Evolutionary conservation across 2,888 invertebrate genomes (phyloP).

Genomic region (Leptothorax acervorum): DNA sequence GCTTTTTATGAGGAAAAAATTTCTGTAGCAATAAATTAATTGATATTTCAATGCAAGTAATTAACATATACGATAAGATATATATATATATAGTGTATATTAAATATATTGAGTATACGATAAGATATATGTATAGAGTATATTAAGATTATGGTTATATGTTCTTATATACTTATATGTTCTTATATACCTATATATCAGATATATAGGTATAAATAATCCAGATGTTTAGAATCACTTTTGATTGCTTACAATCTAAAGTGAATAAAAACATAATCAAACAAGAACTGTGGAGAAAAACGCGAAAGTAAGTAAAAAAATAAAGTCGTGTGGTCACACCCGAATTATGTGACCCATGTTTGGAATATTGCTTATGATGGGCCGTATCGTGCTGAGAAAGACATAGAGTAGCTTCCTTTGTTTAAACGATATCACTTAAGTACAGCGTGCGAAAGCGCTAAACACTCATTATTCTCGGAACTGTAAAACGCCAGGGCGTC

Average conservation of each 20-base stretch:
- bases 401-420: conserved; percentile 34
- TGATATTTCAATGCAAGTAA: background rate
- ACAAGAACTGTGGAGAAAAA: background rate
- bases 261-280: background rate
- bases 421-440: conserved; percentile 36
- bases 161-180: background rate
- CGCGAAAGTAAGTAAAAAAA: background rate
- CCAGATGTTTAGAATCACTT: background rate
- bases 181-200: background rate
- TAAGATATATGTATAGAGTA: background rate
- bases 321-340: background rate
- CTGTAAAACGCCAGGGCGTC: conserved; percentile 39
- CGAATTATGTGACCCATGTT: background rate
- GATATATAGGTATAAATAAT: background rate
- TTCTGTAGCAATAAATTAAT: background rate
- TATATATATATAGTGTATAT: background rate
- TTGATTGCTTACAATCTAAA: background rate
- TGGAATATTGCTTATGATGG: background rate
- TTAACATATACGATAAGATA: background rate
- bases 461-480: conserved; percentile 53
- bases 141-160: background rate
- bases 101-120: background rate
- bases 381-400: background rate
- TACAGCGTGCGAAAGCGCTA: conserved; percentile 45
- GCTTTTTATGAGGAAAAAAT: background rate